A percentile compares a stretch with the other conserved stretches of the same genome.
phyloP scores from a whole-genome alignment of 1,140 invertebrate species.

The Oryzaephilus surinamensis region DNA sequence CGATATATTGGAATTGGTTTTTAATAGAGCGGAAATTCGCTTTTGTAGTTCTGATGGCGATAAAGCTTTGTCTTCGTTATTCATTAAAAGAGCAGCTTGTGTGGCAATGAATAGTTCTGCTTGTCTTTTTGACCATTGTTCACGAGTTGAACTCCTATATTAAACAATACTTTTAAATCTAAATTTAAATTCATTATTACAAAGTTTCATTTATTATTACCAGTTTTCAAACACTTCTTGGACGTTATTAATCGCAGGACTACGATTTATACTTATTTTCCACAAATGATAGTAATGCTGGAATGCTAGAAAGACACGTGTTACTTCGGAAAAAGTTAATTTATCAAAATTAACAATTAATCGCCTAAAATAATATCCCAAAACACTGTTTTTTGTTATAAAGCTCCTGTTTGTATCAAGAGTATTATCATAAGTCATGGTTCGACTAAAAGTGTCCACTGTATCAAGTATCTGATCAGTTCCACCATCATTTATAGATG shows the following conservation, averaged over 20 bases:
- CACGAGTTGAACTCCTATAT: constrained; percentile 32
- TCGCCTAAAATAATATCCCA: constrained; percentile 62
- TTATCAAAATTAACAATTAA: constrained; percentile 72
- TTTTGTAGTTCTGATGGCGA: constrained; percentile 64
- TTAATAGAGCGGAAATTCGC: constrained; percentile 64
- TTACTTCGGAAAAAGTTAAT: constrained; percentile 69
- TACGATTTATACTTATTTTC: constrained; percentile 10
- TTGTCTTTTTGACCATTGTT: constrained; percentile 71
- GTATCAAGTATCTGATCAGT: constrained; percentile 53
- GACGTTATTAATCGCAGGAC: constrained; percentile 8
- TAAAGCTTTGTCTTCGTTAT: constrained; percentile 68
- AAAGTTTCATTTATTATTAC: too few species aligned
- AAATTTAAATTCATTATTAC: too few species aligned
- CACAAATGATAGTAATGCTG: constrained; percentile 50
- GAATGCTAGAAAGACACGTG: constrained; percentile 55
- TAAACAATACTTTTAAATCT: too few species aligned
- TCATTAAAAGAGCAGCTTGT: constrained; percentile 69
- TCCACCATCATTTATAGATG: constrained; percentile 42
- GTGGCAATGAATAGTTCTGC: constrained; percentile 79
- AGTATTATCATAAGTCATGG: constrained; percentile 36
- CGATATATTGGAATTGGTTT: constrained; percentile 68
- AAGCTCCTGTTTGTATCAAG: constrained; percentile 18
- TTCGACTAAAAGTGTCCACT: constrained; percentile 41
- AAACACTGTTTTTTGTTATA: constrained; percentile 37
- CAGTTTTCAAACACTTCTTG: too few species aligned